Conservation (phyloP, 2,888 invertebrate genomes). For the Pimpla rufipes region DNA sequence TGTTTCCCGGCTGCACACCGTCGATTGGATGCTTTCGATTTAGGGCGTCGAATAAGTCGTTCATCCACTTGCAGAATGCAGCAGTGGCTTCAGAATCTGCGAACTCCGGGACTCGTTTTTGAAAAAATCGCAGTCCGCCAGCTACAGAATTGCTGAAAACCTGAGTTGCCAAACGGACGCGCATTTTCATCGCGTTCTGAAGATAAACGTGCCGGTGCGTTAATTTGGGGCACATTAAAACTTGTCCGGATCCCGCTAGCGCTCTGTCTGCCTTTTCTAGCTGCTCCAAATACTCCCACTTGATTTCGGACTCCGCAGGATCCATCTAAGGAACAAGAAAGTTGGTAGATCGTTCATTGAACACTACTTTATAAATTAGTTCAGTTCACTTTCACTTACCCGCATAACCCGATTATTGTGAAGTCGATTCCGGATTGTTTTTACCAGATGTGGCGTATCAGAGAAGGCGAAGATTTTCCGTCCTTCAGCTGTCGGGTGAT, state of each 20-base stretch:
- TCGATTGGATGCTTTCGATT: conserved; percentile 48
- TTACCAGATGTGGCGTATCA: conserved; percentile 70
- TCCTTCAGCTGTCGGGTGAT: conserved; percentile 59
- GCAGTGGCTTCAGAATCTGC: conserved; percentile 53
- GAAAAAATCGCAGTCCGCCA: conserved; percentile 49
- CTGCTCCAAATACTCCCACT: conserved; percentile 41
- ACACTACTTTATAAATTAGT: background rate
- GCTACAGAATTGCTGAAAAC: conserved; percentile 63
- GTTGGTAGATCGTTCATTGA: background rate
- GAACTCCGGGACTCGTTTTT: conserved; percentile 48
- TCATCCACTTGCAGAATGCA: conserved; percentile 66
- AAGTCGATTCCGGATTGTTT: conserved; percentile 64
- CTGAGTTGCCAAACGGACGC: conserved; percentile 60
- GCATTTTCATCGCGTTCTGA: conserved; percentile 57
- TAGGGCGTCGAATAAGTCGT: conserved; percentile 61
- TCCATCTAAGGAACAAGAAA: background rate
- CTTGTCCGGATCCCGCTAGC: conserved; percentile 17
- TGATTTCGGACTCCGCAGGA: conserved; percentile 4
- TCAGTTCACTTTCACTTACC: conserved; percentile 1
- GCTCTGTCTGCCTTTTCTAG: conserved; percentile 43
- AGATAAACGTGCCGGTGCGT: conserved; percentile 33
- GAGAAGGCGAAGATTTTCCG: conserved; percentile 70
- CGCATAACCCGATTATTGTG: conserved; percentile 38
- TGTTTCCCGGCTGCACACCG: conserved; percentile 42
- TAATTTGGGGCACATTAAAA: conserved; percentile 43